Percentiles rank a stretch among this genome's conserved stretches.
Evolutionary conservation across 2,113 vertebrate genomes (phyloP).

Genomic region (Coreoperca whiteheadi): DNA sequence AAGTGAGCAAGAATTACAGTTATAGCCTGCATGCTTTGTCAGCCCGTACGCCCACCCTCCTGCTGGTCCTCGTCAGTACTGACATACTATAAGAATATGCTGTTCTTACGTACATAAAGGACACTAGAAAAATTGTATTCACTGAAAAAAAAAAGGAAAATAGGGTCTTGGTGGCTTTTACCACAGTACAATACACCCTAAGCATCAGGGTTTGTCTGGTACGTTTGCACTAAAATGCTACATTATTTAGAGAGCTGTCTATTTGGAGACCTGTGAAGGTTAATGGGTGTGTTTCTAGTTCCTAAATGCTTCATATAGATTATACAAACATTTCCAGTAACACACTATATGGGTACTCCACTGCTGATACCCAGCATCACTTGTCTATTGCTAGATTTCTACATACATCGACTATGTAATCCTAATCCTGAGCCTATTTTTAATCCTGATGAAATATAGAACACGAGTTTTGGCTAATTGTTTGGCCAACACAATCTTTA

Average conservation of each 20-base stretch:
- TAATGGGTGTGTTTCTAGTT: background rate
- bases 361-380: background rate
- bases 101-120: background rate
- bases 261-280: background rate
- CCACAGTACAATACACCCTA: background rate
- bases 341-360: background rate
- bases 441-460: background rate
- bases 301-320: background rate
- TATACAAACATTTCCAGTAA: background rate
- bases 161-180: background rate
- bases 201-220: background rate
- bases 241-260: background rate
- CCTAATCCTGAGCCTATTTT: background rate
- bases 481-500: background rate
- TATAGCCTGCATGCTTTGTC: background rate
- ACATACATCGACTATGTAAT: background rate
- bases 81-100: background rate
- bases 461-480: background rate
- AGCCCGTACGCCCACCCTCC: background rate
- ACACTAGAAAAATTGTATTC: background rate
- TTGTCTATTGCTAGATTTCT: background rate
- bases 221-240: background rate
- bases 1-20: background rate
- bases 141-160: no score
- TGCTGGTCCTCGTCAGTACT: background rate